Evolutionary conservation across 2,113 vertebrate genomes (phyloP).

Genomic region (Sinocyclocheilus maitianheensis): DNA sequence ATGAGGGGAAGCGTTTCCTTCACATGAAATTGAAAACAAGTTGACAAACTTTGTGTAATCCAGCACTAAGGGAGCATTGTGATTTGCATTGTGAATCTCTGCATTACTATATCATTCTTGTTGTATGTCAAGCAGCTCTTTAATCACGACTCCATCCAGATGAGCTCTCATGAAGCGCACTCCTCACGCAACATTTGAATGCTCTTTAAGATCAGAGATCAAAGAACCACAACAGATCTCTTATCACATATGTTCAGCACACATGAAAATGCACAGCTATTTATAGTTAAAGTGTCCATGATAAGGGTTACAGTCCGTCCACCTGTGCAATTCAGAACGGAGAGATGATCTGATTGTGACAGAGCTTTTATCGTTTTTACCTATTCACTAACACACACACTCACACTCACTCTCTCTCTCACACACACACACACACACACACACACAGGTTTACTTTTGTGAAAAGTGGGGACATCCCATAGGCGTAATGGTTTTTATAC

Average conservation of each 20-base stretch:
- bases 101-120: background rate
- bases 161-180: background rate
- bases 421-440: slow-evolving; percentile 47
- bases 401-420: slow-evolving; percentile 45
- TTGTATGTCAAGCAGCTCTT: slow-evolving; percentile 11
- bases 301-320: background rate
- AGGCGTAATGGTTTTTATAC: too few relatives aligned
- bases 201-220: background rate
- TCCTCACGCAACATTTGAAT: background rate
- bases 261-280: slow-evolving; percentile 21
- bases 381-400: slow-evolving; percentile 51
- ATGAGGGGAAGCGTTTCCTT: too few relatives aligned
- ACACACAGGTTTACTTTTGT: slow-evolving; percentile 47
- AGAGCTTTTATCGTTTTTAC: slow-evolving; percentile 47
- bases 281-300: slow-evolving; percentile 33
- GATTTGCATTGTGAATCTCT: background rate
- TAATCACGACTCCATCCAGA: slow-evolving; percentile 1
- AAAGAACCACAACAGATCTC: background rate
- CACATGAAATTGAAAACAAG: too few relatives aligned
- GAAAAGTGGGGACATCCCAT: too few relatives aligned
- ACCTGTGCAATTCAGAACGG: slow-evolving; percentile 36
- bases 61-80: background rate
- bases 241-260: background rate
- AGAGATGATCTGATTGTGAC: slow-evolving; percentile 69
- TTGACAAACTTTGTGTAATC: background rate